phyloP scores from a whole-genome alignment of 2,888 invertebrate species.

The Dicyrtoma fusca region DNA sequence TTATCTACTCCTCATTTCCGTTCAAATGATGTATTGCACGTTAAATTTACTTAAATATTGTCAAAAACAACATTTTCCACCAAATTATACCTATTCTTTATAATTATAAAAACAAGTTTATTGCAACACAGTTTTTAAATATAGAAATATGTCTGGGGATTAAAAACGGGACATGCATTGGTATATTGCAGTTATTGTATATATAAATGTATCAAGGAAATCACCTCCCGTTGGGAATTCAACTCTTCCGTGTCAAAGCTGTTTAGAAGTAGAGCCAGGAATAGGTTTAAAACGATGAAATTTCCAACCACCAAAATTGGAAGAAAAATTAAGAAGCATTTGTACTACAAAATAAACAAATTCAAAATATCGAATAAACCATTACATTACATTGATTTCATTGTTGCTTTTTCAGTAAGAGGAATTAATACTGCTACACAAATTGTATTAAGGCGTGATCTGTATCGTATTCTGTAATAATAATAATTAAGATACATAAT shows the following conservation, averaged over 20 bases:
- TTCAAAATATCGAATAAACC: background rate
- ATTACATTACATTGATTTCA: background rate
- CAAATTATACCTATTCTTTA: too few relatives aligned
- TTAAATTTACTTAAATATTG: too few relatives aligned
- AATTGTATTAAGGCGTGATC: background rate
- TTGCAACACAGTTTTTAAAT: too few relatives aligned
- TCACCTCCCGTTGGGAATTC: constrained; percentile 86
- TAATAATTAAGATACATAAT: background rate
- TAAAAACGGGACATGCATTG: too few relatives aligned
- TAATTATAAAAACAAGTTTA: too few relatives aligned
- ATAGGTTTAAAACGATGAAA: constrained; percentile 96
- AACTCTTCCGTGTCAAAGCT: constrained; percentile 94
- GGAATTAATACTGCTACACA: too few relatives aligned
- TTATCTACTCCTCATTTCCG: too few relatives aligned
- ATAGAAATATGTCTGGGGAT: too few relatives aligned
- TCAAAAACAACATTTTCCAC: too few relatives aligned
- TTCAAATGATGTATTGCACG: too few relatives aligned
- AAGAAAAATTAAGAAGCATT: constrained; percentile 91
- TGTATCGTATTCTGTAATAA: background rate
- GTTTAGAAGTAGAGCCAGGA: constrained; percentile 96
- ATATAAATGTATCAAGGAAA: too few relatives aligned
- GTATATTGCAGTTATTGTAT: too few relatives aligned
- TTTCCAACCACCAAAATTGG: constrained; percentile 95
- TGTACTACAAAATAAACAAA: constrained; percentile 73
- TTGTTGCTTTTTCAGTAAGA: background rate